Conservation (phyloP, 2,113 vertebrate genomes). For the Oryzias melastigma region DNA sequence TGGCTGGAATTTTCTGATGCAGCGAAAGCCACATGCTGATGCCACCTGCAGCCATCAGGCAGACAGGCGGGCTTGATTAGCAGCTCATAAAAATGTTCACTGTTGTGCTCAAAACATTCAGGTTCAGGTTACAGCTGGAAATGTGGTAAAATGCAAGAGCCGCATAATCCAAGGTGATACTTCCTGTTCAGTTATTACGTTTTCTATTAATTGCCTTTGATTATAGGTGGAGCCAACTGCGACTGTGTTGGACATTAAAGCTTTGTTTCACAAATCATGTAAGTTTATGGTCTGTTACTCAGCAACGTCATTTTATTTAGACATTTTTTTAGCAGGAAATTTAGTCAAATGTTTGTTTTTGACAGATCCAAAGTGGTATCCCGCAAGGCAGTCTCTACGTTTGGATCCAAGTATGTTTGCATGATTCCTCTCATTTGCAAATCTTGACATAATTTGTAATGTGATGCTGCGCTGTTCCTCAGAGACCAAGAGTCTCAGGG, state of each 20-base stretch:
- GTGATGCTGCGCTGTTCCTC: constrained; percentile 22
- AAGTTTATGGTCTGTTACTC: constrained; percentile 44
- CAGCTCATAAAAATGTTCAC: constrained; percentile 19
- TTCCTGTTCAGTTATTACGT: not conserved
- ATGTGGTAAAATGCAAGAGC: constrained; percentile 12
- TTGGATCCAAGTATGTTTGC: constrained; percentile 87
- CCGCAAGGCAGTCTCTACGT: constrained; percentile 88
- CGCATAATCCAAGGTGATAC: not conserved
- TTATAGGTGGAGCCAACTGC: constrained; percentile 89
- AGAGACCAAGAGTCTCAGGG: constrained; percentile 89
- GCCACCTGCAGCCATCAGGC: constrained; percentile 1
- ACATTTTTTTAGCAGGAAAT: too few species aligned
- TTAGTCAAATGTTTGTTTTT: not conserved
- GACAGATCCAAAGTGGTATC: constrained; percentile 91
- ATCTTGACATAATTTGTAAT: not conserved
- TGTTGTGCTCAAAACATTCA: not conserved
- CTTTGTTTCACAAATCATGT: constrained; percentile 89
- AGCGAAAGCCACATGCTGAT: constrained; percentile 14
- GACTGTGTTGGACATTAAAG: constrained; percentile 89
- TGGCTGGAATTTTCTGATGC: constrained; percentile 43
- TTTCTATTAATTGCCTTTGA: not conserved
- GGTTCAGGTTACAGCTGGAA: constrained; percentile 7
- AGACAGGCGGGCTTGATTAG: constrained; percentile 10
- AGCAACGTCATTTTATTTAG: too few species aligned
- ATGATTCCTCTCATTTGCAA: not conserved